phyloP scores from a whole-genome alignment of 2,113 vertebrate species.

The Vulpes vulpes region DNA sequence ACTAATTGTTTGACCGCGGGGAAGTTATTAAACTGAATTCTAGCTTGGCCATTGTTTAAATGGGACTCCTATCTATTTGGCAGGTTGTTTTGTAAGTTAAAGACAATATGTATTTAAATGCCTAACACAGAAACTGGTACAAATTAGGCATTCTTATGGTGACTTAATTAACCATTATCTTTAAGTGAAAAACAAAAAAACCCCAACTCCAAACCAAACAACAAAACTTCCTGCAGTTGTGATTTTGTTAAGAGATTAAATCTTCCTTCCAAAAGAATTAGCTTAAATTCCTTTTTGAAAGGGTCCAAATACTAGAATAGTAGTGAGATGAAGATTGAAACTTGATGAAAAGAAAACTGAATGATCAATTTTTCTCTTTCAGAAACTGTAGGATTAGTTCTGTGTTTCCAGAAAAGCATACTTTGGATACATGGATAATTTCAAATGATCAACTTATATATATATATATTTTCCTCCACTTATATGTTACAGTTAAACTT shows the following conservation, averaged over 20 bases:
- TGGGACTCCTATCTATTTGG: slow-evolving; percentile 27
- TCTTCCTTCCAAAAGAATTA: slow-evolving; percentile 59
- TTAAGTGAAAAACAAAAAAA: slow-evolving; percentile 54
- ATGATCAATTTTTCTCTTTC: slow-evolving; percentile 11
- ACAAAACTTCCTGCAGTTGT: not conserved
- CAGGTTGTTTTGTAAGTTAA: slow-evolving; percentile 62
- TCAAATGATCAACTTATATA: not conserved
- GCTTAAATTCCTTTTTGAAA: slow-evolving; percentile 62
- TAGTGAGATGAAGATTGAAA: slow-evolving; percentile 34
- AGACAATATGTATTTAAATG: slow-evolving; percentile 60
- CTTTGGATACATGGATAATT: slow-evolving; percentile 34
- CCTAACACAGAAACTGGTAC: not conserved
- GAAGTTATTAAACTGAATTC: slow-evolving; percentile 68
- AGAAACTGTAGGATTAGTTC: slow-evolving; percentile 47
- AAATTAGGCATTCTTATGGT: slow-evolving; percentile 32
- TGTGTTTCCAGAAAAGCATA: slow-evolving; percentile 52
- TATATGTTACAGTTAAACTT: slow-evolving; percentile 56
- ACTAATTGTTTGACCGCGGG: slow-evolving; percentile 63
- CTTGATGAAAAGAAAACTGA: slow-evolving; percentile 32
- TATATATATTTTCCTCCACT: slow-evolving; percentile 23
- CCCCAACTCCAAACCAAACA: slow-evolving; percentile 11
- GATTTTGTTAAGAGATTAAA: slow-evolving; percentile 53
- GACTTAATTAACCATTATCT: slow-evolving; percentile 41
- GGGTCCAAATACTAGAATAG: slow-evolving; percentile 9
- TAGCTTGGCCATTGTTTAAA: slow-evolving; percentile 64